These are phyloP conservation scores for Characodon lateralis DNA, from an alignment of 2,797 vertebrate genomes.

Conservation along the genomic window DNA sequence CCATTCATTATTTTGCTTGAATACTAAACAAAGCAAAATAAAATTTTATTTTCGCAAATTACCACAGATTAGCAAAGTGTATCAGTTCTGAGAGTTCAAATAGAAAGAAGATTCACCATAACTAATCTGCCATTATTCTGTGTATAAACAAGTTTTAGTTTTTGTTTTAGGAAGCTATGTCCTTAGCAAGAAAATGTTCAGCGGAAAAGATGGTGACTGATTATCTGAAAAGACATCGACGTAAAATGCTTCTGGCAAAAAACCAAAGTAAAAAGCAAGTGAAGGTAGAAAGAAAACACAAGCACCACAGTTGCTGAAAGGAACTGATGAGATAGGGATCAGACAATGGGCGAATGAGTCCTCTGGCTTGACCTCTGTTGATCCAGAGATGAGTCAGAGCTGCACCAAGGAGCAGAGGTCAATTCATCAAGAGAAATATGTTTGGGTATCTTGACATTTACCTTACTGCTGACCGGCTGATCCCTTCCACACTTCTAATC, in stretches of 20 bases:
- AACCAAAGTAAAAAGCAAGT: not conserved
- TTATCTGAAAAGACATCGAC: conserved; percentile 10
- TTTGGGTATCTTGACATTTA: conserved; percentile 43
- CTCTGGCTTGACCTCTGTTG: conserved; percentile 34
- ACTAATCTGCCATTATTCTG: not conserved
- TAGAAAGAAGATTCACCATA: not conserved
- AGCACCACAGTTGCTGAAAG: conserved; percentile 43
- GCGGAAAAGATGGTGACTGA: not conserved
- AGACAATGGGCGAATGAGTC: conserved; percentile 44
- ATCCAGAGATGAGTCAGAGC: conserved; percentile 49
- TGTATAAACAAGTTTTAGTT: not conserved
- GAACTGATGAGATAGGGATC: conserved; percentile 48
- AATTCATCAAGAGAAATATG: conserved; percentile 35
- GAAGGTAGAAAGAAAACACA: conserved; percentile 26
- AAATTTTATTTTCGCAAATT: no score
- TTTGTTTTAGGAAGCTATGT: not conserved
- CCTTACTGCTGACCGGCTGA: conserved; percentile 36
- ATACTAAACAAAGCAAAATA: not conserved
- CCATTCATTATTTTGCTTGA: not conserved
- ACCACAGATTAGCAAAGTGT: not conserved
- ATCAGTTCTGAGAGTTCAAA: not conserved
- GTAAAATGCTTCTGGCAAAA: conserved; percentile 1
- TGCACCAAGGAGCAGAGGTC: conserved; percentile 40
- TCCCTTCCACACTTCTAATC: conserved; percentile 52
- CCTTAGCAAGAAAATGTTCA: not conserved